phyloP scores from a whole-genome alignment of 2,888 invertebrate genomes.

The Amphipoea lucens region DNA sequence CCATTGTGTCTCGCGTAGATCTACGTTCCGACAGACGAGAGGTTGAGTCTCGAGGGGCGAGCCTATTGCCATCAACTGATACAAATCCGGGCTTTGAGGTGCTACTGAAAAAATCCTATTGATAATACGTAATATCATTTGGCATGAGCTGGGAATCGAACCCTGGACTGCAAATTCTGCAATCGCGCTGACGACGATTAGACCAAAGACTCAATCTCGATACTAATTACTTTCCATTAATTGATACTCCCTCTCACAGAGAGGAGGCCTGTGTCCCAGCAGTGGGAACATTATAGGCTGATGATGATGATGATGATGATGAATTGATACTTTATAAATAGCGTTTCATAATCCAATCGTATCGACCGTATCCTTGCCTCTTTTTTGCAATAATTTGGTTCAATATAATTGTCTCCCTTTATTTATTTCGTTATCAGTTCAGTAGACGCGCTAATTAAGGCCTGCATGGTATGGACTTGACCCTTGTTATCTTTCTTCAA shows the following conservation, averaged over 20 bases:
- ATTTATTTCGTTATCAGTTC: conserved; percentile 47
- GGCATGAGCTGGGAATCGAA: neutral
- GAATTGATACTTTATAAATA: conserved; percentile 14
- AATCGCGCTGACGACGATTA: neutral
- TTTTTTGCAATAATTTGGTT: conserved; percentile 20
- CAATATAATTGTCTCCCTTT: conserved; percentile 34
- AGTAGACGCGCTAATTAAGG: conserved; percentile 35
- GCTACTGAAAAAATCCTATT: neutral
- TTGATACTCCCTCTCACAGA: too few species aligned
- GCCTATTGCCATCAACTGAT: neutral
- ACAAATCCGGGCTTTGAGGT: neutral
- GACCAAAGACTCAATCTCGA: neutral
- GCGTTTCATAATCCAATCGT: conserved; percentile 1
- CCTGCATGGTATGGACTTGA: conserved; percentile 57
- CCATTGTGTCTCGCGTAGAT: too few species aligned
- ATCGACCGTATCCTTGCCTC: conserved; percentile 27
- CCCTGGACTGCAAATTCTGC: neutral
- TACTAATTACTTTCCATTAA: neutral
- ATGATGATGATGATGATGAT: too few species aligned
- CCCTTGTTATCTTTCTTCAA: conserved; percentile 50
- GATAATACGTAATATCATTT: neutral
- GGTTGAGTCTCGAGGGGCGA: neutral
- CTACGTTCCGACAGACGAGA: too few species aligned
- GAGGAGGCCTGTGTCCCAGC: too few species aligned
- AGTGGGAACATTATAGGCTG: too few species aligned